Percentiles rank a stretch among this genome's conserved stretches.
Evolutionary conservation across 2,797 vertebrate species (phyloP).

Genomic region (Xerus rutilus): DNA sequence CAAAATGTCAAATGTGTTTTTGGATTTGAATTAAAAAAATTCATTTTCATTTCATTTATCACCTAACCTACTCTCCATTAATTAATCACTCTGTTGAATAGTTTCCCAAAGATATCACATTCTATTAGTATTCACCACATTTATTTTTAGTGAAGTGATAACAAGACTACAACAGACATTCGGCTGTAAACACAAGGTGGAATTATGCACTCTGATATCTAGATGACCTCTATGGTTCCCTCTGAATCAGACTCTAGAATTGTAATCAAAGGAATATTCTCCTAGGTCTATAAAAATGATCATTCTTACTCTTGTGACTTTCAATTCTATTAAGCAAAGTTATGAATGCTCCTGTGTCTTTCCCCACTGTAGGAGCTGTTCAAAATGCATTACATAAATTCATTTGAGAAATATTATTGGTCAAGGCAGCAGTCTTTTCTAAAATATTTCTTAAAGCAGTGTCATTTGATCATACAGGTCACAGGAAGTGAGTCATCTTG

Average conservation of each 20-base stretch:
- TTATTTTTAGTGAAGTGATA: constrained; percentile 76
- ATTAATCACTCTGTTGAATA: constrained; percentile 81
- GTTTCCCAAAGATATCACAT: constrained; percentile 72
- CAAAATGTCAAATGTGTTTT: constrained; percentile 85
- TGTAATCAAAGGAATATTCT: constrained; percentile 65
- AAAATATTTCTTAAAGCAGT: constrained; percentile 58
- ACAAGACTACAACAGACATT: constrained; percentile 70
- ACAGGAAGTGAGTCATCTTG: constrained; percentile 73
- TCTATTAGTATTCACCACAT: constrained; percentile 66
- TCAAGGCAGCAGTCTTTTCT: background rate
- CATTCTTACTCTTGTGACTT: background rate
- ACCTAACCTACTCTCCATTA: constrained; percentile 75
- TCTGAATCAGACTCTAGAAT: background rate
- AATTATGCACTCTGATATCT: constrained; percentile 62
- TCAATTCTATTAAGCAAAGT: constrained; percentile 50
- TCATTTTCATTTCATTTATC: constrained; percentile 58
- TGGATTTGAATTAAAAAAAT: constrained; percentile 53
- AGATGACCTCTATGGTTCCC: background rate
- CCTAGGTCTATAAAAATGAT: constrained; percentile 45
- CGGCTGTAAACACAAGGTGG: constrained; percentile 70
- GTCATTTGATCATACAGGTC: background rate
- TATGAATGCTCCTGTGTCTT: constrained; percentile 69
- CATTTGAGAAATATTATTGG: constrained; percentile 10
- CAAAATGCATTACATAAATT: background rate
- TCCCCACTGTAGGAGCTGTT: constrained; percentile 15